phyloP scores from a whole-genome alignment of 2,113 vertebrate genomes.

The Siniperca chuatsi region DNA sequence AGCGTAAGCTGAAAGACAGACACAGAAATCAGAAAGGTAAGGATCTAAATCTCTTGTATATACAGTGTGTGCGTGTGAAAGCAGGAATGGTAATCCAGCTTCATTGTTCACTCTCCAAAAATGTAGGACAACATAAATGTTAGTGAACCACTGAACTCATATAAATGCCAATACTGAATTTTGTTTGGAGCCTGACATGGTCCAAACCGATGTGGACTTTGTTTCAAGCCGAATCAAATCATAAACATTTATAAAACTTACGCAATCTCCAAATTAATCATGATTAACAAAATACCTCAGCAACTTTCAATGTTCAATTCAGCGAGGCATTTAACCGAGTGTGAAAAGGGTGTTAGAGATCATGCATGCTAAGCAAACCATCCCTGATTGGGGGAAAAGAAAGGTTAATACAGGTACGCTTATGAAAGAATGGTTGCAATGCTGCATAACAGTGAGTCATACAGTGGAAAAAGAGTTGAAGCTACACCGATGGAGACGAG shows the following conservation, averaged over 20 bases:
- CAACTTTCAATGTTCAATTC: not conserved
- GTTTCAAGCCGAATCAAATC: not conserved
- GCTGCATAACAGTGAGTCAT: constrained; percentile 31
- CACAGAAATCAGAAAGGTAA: not conserved
- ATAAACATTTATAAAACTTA: constrained; percentile 7
- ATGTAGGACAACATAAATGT: not conserved
- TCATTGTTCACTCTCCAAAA: not conserved
- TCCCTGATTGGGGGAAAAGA: not conserved
- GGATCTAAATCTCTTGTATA: not conserved
- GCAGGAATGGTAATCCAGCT: not conserved
- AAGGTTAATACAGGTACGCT: constrained; percentile 46
- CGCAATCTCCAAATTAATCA: no score
- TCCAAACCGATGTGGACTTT: not conserved
- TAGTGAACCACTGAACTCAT: not conserved
- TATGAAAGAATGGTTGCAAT: constrained; percentile 26
- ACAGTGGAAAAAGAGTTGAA: constrained; percentile 39
- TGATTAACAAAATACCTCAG: not conserved
- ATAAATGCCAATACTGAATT: not conserved
- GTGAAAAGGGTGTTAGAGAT: constrained; percentile 10
- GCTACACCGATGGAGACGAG: constrained; percentile 32
- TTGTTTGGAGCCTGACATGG: not conserved
- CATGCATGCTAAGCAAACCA: constrained; percentile 39
- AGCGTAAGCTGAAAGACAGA: constrained; percentile 24
- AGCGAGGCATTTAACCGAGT: not conserved
- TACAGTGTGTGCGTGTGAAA: not conserved